Percentiles rank a stretch among this genome's conserved stretches.
These are phyloP conservation scores for Brachyhypopomus gauderio DNA, from an alignment of 2,113 vertebrate genomes.

Conservation along the genomic window DNA sequence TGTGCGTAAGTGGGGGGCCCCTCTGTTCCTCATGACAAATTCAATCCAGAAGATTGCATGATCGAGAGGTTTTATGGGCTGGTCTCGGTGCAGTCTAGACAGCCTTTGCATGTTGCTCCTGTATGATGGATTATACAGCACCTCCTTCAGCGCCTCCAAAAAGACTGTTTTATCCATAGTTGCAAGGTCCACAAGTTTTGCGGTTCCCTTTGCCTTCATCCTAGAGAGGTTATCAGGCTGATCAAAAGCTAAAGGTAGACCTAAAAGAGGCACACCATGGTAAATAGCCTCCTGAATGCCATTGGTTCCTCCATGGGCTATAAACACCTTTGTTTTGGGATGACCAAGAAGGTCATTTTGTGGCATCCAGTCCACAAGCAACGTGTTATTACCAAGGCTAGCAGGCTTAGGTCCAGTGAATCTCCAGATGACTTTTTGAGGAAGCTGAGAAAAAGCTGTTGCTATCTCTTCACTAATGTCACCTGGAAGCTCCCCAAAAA, in stretches of 20 bases:
- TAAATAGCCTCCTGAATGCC: constrained; percentile 73
- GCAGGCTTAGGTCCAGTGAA: constrained; percentile 63
- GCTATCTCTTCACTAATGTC: constrained; percentile 67
- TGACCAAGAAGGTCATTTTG: constrained; percentile 75
- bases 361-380: constrained; percentile 70
- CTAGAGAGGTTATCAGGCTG: constrained; percentile 71
- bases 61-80: constrained; percentile 85
- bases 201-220: constrained; percentile 64
- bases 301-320: constrained; percentile 72
- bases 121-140: constrained; percentile 71
- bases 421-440: constrained; percentile 74
- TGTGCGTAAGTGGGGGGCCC: constrained; percentile 81
- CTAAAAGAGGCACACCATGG: constrained; percentile 68
- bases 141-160: constrained; percentile 59
- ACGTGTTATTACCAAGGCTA: constrained; percentile 69
- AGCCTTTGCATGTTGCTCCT: constrained; percentile 86
- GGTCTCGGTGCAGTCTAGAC: constrained; percentile 85
- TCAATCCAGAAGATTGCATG: constrained; percentile 89
- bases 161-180: constrained; percentile 60
- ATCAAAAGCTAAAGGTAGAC: constrained; percentile 70
- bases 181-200: constrained; percentile 63
- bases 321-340: constrained; percentile 67
- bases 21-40: constrained; percentile 88
- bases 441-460: constrained; percentile 68
- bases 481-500: constrained; percentile 60